Percentiles rank a stretch among this genome's conserved stretches.
These are phyloP conservation scores for Apomyelois bistriatella DNA, from an alignment of 2,888 invertebrate species.

Conservation along the genomic window DNA sequence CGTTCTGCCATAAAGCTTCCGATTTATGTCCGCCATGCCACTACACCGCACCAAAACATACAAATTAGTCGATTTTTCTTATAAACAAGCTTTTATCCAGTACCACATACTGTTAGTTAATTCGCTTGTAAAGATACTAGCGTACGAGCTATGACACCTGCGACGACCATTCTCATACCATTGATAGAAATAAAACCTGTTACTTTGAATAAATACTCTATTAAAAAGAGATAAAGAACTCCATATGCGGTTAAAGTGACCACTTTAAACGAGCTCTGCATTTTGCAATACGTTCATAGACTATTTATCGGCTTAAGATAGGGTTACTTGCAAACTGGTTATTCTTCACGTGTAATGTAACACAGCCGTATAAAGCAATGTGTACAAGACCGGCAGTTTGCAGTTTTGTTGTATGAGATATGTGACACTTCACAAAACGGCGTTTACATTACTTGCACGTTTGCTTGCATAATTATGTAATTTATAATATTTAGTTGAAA, in stretches of 20 bases:
- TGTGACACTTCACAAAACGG: constrained; percentile 4
- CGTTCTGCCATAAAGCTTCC: constrained; percentile 17
- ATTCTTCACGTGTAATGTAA: constrained; percentile 23
- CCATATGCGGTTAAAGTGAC: constrained; percentile 33
- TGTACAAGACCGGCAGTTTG: constrained; percentile 21
- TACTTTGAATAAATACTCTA: constrained; percentile 52
- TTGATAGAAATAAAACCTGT: constrained; percentile 44
- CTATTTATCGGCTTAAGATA: constrained; percentile 33
- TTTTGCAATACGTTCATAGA: constrained; percentile 46
- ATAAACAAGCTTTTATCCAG: constrained; percentile 13
- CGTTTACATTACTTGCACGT: constrained; percentile 24
- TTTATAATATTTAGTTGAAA: neutral
- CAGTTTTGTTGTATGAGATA: neutral
- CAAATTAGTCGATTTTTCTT: constrained; percentile 31
- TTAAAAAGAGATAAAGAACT: constrained; percentile 48
- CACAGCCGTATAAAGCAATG: constrained; percentile 23
- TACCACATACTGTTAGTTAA: constrained; percentile 37
- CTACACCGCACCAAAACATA: constrained; percentile 20
- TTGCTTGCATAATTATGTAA: constrained; percentile 10
- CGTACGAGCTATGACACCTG: constrained; percentile 39
- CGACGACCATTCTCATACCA: constrained; percentile 39
- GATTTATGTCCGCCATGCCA: constrained; percentile 13
- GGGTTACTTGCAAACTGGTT: constrained; percentile 35
- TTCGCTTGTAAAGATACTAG: constrained; percentile 38
- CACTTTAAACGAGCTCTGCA: constrained; percentile 34